Percentiles rank a stretch among this genome's conserved stretches.
Conservation (phyloP, 2,888 invertebrate genomes). For the Papilio protenor region DNA sequence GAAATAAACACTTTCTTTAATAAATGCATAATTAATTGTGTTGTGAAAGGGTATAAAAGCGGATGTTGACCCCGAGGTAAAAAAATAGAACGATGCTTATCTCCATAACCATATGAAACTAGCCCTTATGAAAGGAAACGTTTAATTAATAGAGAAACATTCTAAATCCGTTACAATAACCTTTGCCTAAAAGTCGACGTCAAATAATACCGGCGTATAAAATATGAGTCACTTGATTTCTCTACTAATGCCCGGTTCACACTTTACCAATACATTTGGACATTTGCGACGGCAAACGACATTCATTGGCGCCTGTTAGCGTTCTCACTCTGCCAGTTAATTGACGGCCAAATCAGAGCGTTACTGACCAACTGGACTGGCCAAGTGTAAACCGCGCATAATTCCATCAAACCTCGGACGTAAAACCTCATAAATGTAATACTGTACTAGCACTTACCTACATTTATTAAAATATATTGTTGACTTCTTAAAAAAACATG, state of each 20-base stretch:
- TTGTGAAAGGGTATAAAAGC: background rate
- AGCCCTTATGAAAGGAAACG: background rate
- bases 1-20: background rate
- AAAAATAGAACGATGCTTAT: constrained; percentile 10
- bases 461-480: too few species aligned
- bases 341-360: too few species aligned
- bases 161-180: background rate
- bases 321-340: too few species aligned
- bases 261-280: too few species aligned
- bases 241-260: background rate
- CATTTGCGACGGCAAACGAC: too few species aligned
- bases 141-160: background rate
- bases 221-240: background rate
- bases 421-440: too few species aligned
- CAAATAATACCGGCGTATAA: background rate
- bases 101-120: background rate
- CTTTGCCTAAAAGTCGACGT: background rate
- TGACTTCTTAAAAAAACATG: too few species aligned
- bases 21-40: background rate
- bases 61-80: background rate
- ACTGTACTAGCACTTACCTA: too few species aligned
- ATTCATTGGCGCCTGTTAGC: too few species aligned
- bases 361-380: too few species aligned
- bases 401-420: too few species aligned
- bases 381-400: too few species aligned